Conservation (phyloP, 2,888 invertebrate genomes). For the Pyrocoelia pectoralis region DNA sequence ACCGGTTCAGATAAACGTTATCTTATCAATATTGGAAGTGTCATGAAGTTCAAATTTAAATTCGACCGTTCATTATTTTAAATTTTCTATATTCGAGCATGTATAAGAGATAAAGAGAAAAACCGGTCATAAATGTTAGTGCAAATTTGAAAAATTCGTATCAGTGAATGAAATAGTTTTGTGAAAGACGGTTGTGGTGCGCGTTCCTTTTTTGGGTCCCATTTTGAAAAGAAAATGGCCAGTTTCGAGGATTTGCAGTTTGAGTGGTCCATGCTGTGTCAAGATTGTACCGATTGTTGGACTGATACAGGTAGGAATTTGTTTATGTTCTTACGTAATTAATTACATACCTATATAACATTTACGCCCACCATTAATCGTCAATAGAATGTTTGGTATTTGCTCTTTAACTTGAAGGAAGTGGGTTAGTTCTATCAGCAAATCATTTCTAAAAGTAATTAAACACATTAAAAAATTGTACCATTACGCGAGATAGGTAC, state of each 20-base stretch:
- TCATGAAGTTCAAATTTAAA: conserved; percentile 1
- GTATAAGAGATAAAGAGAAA: background rate
- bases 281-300: conserved; percentile 71
- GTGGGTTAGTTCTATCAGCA: background rate
- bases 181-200: background rate
- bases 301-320: conserved; percentile 65
- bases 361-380: conserved; percentile 6
- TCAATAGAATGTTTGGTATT: background rate
- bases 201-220: background rate
- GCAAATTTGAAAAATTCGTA: background rate
- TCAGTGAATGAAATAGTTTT: background rate
- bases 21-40: background rate
- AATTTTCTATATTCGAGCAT: background rate
- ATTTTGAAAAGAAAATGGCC: conserved; percentile 61
- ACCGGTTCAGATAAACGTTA: conserved; percentile 6
- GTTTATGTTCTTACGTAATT: background rate
- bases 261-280: conserved; percentile 72
- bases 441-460: no score
- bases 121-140: background rate
- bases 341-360: background rate
- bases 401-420: background rate
- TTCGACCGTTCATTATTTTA: background rate
- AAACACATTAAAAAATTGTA: no score
- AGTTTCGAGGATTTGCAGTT: conserved; percentile 70
- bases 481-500: no score